Base-by-base conservation (phyloP, 2,113 vertebrate genomes). In the Toxostoma redivivum region DNA sequence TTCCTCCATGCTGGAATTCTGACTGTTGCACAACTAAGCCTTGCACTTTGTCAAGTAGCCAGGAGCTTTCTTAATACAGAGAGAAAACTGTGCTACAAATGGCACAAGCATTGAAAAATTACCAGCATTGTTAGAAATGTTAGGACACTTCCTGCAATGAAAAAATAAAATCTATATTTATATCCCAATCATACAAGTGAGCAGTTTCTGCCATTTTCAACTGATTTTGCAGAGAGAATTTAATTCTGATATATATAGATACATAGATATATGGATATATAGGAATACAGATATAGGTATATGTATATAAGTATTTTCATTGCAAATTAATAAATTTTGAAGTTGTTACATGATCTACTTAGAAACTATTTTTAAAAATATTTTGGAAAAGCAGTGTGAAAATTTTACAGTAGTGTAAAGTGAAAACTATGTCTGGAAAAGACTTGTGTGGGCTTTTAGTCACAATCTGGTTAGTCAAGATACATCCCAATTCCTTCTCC, bases 131-230 rank as follows among this genome's bases (percentile, higher is more conserved):
- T 87, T 97, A 92, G 94, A 96, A 96, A 97, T 90, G 35, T 86
- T 95, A 96, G 86, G 85, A 93, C 69, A 94, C 86, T 97, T 96
- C 93, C 93, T 88, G 62, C 81, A 93, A 91, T 94, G 90, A 96
- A 77, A 77, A 96, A 98, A 93, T 76, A 96, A 97, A 97, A 96
- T 94, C 10, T 37, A 1, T 85, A 53, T 90, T 79, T 84, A 40
- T 56, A 83, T 66, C 51, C 7, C 51, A 86, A 86, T 84, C 35
- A 69, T 84, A 54, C 51, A 65, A 73, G 21, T 25, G 33, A 93
- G 23, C 69, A 79, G 91, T 96, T 97, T 97, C 66, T 54, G 87
- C 56, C 61, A 61, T 77, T 95, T 97, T 95, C 96, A 27, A 94
- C 81, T 78, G 79, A 90, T 91, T 93, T 96, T 95, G 47, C 67